Base-by-base conservation (phyloP, 2,113 vertebrate species). In the Cervus canadensis region DNA sequence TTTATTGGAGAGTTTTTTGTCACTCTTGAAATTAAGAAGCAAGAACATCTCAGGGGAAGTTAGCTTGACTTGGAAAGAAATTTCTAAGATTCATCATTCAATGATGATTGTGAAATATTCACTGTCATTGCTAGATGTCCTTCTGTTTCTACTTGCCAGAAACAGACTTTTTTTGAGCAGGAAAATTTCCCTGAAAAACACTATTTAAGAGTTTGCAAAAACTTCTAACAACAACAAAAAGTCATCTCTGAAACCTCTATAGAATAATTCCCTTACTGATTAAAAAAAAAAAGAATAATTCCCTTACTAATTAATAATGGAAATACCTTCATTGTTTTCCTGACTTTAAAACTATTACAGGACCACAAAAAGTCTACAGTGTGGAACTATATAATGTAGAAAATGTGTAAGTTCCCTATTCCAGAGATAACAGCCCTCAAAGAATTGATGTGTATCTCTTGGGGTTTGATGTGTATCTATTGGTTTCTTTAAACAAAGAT, bases 41-140 rank as follows among this genome's bases (percentile, higher is more conserved):
- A 62, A 64, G 52, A 36, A 79, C 21, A 30, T 56, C 82, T 36
- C 10, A 67, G 67, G 19, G 30, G n/a, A 64, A 93, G 71, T 97
- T 97, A 59, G 87, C 96, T 60, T 91, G 88, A 93, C 56, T 95
- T 87, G 79, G 93, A 87, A 40, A 93, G 95, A 97, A 94, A 95
- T 79, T 82, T 92, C 94, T 94, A 40, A 91, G 89, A 85, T 94
- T 64, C 43, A 28, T 83, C 79, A 57, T 17, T 91, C 36, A 45
- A 33, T 94, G 74, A 30, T 96, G 54, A 83, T 81, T 84, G 13
- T 89, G 36, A 84, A 89, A n/a, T 40, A 28, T 0, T 87, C 59
- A 43, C 96, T 95, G 11, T 15, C 11, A 12, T 40, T 36, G 33
- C 43, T 43, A 9, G 12, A 13, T 40, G 1, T 85, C 30, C 33